Conservation (phyloP, 2,113 vertebrate genomes). For the Crotalus tigris region DNA sequence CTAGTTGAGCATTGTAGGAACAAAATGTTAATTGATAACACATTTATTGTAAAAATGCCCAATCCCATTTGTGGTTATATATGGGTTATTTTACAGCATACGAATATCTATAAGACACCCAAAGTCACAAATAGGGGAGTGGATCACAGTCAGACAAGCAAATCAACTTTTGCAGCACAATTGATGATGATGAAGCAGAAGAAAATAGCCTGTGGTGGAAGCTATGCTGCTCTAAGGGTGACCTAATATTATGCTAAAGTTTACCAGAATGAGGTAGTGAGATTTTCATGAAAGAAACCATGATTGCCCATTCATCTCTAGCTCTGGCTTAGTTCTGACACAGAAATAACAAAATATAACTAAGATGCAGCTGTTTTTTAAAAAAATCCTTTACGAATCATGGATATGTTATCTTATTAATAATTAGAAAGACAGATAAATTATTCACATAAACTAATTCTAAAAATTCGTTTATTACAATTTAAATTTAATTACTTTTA, state of each 20-base stretch:
- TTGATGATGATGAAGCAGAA: neutral
- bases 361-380: neutral
- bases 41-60: neutral
- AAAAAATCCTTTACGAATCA: neutral
- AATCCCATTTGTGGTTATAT: neutral
- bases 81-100: neutral
- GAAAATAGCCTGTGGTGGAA: neutral
- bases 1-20: neutral
- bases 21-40: neutral
- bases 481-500: neutral
- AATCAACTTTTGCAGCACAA: neutral
- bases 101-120: neutral
- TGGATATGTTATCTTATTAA: neutral
- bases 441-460: neutral
- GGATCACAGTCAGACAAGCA: neutral
- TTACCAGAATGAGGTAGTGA: neutral
- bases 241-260: neutral
- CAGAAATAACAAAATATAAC: neutral
- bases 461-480: neutral
- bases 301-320: neutral
- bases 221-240: neutral
- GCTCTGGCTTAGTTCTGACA: neutral
- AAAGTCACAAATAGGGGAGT: neutral
- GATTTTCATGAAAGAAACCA: neutral
- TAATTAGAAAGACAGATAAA: neutral